A percentile compares a stretch with the other conserved stretches of the same genome.
These are phyloP conservation scores for Zygogramma bicolorata DNA, from an alignment of 2,888 invertebrate genomes.

Conservation along the genomic window DNA sequence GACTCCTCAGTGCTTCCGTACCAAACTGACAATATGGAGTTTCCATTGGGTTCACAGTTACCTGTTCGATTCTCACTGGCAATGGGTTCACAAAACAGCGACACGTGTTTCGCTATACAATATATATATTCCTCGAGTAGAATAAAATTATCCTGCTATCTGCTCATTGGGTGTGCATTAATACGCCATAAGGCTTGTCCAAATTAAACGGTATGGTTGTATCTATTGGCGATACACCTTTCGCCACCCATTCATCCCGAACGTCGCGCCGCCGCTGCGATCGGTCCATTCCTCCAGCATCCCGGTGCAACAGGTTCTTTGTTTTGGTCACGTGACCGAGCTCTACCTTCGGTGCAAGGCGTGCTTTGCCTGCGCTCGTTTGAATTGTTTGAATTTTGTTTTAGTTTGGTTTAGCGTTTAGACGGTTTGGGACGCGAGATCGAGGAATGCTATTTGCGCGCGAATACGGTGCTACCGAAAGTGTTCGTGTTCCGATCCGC, in stretches of 20 bases:
- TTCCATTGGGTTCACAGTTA: too few relatives aligned
- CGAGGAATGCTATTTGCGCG: background rate
- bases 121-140: too few relatives aligned
- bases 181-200: too few relatives aligned
- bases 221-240: too few relatives aligned
- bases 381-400: conserved; percentile 27
- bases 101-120: too few relatives aligned
- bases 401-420: conserved; percentile 19
- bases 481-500: background rate
- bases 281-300: conserved; percentile 33
- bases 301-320: conserved; percentile 36
- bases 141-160: too few relatives aligned
- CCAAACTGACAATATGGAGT: too few relatives aligned
- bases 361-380: conserved; percentile 10
- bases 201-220: too few relatives aligned
- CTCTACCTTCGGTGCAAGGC: conserved; percentile 31
- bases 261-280: background rate
- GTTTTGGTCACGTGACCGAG: conserved; percentile 35
- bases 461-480: background rate
- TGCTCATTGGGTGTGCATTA: too few relatives aligned
- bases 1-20: too few relatives aligned
- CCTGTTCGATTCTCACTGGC: too few relatives aligned
- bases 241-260: background rate
- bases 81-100: too few relatives aligned
- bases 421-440: background rate